Evolutionary conservation across 2,113 vertebrate species (phyloP).

Genomic region (Alces alces): DNA sequence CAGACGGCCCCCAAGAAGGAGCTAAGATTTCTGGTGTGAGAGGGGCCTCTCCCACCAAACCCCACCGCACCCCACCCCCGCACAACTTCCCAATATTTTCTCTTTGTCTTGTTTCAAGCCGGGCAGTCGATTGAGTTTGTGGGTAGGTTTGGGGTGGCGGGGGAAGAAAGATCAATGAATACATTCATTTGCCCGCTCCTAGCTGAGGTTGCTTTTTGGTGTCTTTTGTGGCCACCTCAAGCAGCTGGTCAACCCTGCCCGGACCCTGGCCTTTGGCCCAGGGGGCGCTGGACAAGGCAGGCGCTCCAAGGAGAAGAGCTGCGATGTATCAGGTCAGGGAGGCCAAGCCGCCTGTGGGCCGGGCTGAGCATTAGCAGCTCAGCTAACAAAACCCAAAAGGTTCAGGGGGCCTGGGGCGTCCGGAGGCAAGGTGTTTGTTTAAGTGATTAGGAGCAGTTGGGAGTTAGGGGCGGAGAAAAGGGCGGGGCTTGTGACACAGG

Average conservation of each 20-base stretch:
- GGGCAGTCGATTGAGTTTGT: conserved; percentile 39
- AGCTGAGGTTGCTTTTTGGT: conserved; percentile 82
- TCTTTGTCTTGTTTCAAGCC: conserved; percentile 62
- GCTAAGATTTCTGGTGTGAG: conserved; percentile 77
- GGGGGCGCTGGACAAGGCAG: conserved; percentile 89
- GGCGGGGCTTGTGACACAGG: conserved; percentile 86
- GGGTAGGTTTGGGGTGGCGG: conserved; percentile 49
- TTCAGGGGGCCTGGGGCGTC: conserved; percentile 85
- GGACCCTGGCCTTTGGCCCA: conserved; percentile 94
- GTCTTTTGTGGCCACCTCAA: conserved; percentile 91
- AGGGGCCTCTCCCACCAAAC: neutral
- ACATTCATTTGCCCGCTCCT: conserved; percentile 80
- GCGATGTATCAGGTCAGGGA: conserved; percentile 91
- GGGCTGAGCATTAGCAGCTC: conserved; percentile 82
- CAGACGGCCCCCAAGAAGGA: conserved; percentile 81
- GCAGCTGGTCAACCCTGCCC: conserved; percentile 94
- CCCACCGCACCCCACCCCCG: neutral
- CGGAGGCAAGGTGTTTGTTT: conserved; percentile 94
- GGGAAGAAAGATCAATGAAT: conserved; percentile 83
- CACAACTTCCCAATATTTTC: neutral
- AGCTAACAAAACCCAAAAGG: conserved; percentile 89
- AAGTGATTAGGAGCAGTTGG: conserved; percentile 96
- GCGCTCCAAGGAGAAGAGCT: conserved; percentile 87
- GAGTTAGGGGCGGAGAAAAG: conserved; percentile 84
- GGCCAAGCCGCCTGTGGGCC: conserved; percentile 91